These are phyloP conservation scores for Euspilapteryx auroguttella DNA, from an alignment of 2,888 invertebrate species.

Conservation along the genomic window DNA sequence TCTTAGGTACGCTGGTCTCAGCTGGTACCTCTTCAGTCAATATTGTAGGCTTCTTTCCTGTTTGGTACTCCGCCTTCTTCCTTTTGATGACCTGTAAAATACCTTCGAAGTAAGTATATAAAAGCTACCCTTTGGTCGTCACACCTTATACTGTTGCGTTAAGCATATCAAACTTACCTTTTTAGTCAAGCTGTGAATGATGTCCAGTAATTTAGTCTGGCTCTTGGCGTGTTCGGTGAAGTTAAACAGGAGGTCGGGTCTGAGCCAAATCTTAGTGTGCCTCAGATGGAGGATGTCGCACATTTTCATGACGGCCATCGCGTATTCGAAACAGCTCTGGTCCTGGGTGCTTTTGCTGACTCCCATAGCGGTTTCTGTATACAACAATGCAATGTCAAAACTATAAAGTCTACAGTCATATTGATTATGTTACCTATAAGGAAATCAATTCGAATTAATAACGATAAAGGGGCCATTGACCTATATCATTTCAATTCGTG, in stretches of 20 bases:
- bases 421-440: too few species aligned
- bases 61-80: slow-evolving; percentile 74
- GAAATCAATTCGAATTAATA: too few species aligned
- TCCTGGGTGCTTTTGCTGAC: slow-evolving; percentile 82
- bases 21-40: slow-evolving; percentile 17
- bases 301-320: slow-evolving; percentile 89
- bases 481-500: too few species aligned
- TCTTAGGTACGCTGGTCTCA: slow-evolving; percentile 12
- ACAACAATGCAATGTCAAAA: too few species aligned
- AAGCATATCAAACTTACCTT: slow-evolving; percentile 54
- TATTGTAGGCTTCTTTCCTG: slow-evolving; percentile 57
- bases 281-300: slow-evolving; percentile 82
- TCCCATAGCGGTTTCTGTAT: slow-evolving; percentile 84
- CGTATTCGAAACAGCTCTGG: slow-evolving; percentile 80
- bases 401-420: too few species aligned
- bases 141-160: background rate
- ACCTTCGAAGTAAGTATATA: slow-evolving; percentile 1
- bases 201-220: slow-evolving; percentile 72
- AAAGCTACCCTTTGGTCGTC: background rate
- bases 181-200: slow-evolving; percentile 80
- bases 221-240: slow-evolving; percentile 73
- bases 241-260: slow-evolving; percentile 77
- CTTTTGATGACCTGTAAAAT: slow-evolving; percentile 61
- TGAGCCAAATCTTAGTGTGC: slow-evolving; percentile 78
- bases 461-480: too few species aligned